Conservation (phyloP, 2,888 invertebrate species). For the Ferdinandea cuprea region DNA sequence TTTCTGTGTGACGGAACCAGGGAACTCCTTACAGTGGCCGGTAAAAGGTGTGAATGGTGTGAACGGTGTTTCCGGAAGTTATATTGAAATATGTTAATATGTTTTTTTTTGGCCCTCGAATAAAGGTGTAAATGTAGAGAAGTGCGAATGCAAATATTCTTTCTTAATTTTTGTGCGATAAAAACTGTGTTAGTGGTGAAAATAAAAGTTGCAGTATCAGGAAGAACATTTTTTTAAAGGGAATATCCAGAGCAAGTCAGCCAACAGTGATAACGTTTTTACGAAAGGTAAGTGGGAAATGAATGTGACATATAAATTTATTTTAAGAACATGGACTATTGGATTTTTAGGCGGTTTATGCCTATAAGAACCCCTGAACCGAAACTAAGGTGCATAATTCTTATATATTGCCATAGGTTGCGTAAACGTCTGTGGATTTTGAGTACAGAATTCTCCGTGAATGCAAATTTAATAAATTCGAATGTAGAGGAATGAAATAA, state of each 20-base stretch:
- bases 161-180: not conserved
- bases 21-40: constrained; percentile 61
- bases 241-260: not conserved
- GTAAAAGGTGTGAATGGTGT: constrained; percentile 71
- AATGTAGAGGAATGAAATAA: no score
- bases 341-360: not conserved
- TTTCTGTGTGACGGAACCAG: constrained; percentile 50
- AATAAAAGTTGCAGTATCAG: not conserved
- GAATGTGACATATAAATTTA: not conserved
- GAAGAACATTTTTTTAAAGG: not conserved
- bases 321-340: no score
- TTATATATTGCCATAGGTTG: no score
- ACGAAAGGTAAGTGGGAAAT: constrained; percentile 5
- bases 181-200: constrained; percentile 4
- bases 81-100: constrained; percentile 63
- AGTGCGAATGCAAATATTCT: not conserved
- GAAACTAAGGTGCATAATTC: no score
- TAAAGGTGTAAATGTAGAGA: constrained; percentile 4
- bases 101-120: not conserved
- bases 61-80: constrained; percentile 66
- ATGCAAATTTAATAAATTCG: no score
- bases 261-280: not conserved
- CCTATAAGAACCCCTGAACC: no score
- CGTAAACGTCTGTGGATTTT: no score
- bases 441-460: no score